These are phyloP conservation scores for Morone saxatilis DNA, from an alignment of 2,113 vertebrate species.

Conservation along the genomic window DNA sequence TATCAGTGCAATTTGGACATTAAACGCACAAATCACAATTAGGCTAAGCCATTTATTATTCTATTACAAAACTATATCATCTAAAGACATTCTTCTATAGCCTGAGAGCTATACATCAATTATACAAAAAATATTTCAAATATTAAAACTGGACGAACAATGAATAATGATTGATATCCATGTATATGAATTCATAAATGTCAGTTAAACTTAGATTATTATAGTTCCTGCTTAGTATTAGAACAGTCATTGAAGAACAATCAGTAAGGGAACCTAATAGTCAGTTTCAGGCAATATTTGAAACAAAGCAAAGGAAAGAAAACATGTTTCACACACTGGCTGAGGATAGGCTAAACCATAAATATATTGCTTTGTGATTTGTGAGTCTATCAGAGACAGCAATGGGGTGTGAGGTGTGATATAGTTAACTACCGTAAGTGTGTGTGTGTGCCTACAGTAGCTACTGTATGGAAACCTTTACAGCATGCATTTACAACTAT, in stretches of 20 bases:
- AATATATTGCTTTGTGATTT: constrained; percentile 43
- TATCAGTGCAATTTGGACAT: not conserved
- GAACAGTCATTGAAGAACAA: not conserved
- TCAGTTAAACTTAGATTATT: not conserved
- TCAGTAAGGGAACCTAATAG: not conserved
- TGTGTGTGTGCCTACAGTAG: not conserved
- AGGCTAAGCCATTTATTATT: not conserved
- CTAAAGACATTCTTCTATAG: not conserved
- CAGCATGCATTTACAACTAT: not conserved
- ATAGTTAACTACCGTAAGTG: not conserved
- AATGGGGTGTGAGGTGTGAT: constrained; percentile 4
- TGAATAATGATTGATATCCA: not conserved
- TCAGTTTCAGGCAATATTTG: constrained; percentile 6
- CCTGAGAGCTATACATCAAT: not conserved
- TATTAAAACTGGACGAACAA: too few relatives aligned
- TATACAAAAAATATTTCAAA: not conserved
- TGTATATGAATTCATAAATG: not conserved
- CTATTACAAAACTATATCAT: not conserved
- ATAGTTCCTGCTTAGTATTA: not conserved
- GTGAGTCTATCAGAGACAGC: constrained; percentile 20
- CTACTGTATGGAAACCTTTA: not conserved
- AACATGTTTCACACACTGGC: not conserved
- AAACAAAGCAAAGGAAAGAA: not conserved
- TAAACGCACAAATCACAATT: constrained; percentile 9
- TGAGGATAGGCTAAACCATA: constrained; percentile 11